Conservation (phyloP, 2,113 vertebrate genomes). For the Brachionichthys hirsutus region DNA sequence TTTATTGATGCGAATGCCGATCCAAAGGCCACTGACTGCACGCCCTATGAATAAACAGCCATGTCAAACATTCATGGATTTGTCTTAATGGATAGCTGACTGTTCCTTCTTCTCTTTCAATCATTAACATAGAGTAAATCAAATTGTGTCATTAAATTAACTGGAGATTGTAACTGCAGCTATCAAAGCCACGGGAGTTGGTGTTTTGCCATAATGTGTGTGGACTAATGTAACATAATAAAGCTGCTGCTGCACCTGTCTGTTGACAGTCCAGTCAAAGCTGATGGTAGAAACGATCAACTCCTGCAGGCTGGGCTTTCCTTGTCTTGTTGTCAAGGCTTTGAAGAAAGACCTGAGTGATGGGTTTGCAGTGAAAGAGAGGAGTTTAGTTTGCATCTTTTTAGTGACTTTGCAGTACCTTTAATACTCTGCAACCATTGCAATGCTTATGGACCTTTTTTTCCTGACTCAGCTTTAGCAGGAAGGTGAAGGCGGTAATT, state of each 20-base stretch:
- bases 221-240: not conserved
- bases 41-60: slow-evolving; percentile 37
- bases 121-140: slow-evolving; percentile 39
- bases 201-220: not conserved
- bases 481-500: slow-evolving; percentile 10
- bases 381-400: not conserved
- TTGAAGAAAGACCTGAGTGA: slow-evolving; percentile 8
- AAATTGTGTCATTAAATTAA: slow-evolving; percentile 8
- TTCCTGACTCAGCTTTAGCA: not conserved
- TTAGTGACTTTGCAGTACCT: too few species aligned
- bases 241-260: not conserved
- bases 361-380: slow-evolving; percentile 15
- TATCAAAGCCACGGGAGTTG: not conserved
- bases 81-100: slow-evolving; percentile 34
- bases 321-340: slow-evolving; percentile 5
- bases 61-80: slow-evolving; percentile 42
- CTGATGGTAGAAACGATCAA: slow-evolving; percentile 43
- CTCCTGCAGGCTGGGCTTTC: not conserved
- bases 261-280: not conserved
- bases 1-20: slow-evolving; percentile 7
- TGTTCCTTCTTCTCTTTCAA: slow-evolving; percentile 18
- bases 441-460: not conserved
- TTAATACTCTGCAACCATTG: too few species aligned
- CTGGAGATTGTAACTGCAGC: not conserved
- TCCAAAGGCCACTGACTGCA: slow-evolving; percentile 39